phyloP scores from a whole-genome alignment of 2,113 vertebrate genomes.

The Mohoua ochrocephala region DNA sequence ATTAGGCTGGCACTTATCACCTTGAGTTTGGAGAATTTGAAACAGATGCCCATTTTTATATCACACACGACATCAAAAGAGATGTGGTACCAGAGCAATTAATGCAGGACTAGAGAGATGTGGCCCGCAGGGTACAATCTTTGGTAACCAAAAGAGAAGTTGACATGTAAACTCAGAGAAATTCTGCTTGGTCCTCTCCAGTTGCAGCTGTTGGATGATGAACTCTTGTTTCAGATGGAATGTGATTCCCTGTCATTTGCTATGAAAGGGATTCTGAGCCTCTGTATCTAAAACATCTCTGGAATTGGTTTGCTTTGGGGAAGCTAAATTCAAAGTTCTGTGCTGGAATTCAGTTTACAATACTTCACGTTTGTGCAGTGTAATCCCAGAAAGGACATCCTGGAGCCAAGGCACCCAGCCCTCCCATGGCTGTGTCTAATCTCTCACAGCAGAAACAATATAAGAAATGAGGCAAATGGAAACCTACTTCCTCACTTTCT shows the following conservation, averaged over 20 bases:
- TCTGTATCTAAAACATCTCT: not conserved
- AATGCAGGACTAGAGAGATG: not conserved
- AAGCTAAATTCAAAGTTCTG: not conserved
- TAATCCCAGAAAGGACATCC: not conserved
- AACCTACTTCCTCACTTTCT: not conserved
- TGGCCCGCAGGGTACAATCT: too few species aligned
- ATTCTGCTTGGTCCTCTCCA: not conserved
- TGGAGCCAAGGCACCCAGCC: not conserved
- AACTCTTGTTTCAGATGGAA: not conserved
- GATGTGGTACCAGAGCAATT: not conserved
- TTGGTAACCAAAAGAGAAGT: not conserved
- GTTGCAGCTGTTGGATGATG: not conserved
- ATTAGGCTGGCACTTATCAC: not conserved
- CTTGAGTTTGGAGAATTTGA: not conserved
- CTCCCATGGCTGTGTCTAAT: not conserved
- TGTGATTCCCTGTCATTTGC: not conserved
- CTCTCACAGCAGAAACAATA: not conserved
- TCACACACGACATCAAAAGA: not conserved
- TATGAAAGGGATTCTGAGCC: not conserved
- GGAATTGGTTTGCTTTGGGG: not conserved
- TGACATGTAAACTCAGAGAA: not conserved
- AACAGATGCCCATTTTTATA: not conserved
- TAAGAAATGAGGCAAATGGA: not conserved
- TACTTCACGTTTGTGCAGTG: not conserved
- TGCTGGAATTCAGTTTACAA: not conserved